A percentile compares a stretch with the other conserved stretches of the same genome.
Evolutionary conservation across 92 coral and sea anemone species (phyloP).

Genomic region (Galaxea fascicularis): DNA sequence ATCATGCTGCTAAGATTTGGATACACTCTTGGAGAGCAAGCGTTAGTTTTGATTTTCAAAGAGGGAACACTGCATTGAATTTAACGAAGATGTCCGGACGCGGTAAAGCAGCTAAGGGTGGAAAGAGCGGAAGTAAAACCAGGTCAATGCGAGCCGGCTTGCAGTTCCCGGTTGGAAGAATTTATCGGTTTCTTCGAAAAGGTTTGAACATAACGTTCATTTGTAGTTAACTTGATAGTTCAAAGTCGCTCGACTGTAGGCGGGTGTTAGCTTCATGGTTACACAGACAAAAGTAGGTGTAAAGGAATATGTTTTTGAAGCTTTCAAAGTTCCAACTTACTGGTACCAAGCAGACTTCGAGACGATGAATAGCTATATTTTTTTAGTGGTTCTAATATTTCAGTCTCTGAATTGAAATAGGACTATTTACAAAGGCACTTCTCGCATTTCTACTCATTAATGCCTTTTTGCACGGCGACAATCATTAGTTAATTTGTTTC

Average conservation of each 20-base stretch:
- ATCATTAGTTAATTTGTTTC: neutral
- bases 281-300: too few species aligned
- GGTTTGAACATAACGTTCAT: slow-evolving; percentile 33
- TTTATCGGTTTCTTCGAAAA: slow-evolving; percentile 77
- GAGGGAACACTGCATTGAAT: neutral
- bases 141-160: slow-evolving; percentile 68
- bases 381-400: too few species aligned
- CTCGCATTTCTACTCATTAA: neutral
- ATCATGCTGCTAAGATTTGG: neutral
- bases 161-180: slow-evolving; percentile 77
- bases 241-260: too few species aligned
- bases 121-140: slow-evolving; percentile 53
- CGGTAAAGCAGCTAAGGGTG: slow-evolving; percentile 57
- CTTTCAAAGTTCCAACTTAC: too few species aligned
- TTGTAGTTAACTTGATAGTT: too few species aligned
- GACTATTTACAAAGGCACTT: neutral
- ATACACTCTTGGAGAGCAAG: neutral
- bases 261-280: too few species aligned
- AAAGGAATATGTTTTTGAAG: too few species aligned
- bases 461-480: neutral
- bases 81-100: slow-evolving; percentile 68
- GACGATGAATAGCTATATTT: too few species aligned
- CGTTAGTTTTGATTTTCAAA: neutral
- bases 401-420: too few species aligned
- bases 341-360: too few species aligned